A percentile compares a stretch with the other conserved stretches of the same genome.
These are phyloP conservation scores for Gymnocephalus cernua DNA, from an alignment of 2,113 vertebrate genomes.

Conservation along the genomic window DNA sequence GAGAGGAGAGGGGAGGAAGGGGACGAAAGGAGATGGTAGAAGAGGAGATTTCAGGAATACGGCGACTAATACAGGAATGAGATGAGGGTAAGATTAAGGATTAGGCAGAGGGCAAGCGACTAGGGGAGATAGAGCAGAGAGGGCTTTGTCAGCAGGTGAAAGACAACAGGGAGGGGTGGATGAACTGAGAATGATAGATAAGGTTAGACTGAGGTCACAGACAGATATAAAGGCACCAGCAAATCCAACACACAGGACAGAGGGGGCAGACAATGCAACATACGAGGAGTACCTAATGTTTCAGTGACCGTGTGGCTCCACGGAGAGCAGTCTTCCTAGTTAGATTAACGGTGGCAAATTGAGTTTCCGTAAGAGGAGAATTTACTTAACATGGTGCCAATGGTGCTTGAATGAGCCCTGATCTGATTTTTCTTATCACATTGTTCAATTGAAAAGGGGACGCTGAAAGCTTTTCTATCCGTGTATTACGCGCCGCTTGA, in stretches of 20 bases:
- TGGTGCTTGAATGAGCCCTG: slow-evolving; percentile 74
- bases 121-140: slow-evolving; percentile 42
- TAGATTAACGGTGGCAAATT: slow-evolving; percentile 79
- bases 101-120: slow-evolving; percentile 52
- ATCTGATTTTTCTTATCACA: slow-evolving; percentile 81
- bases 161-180: slow-evolving; percentile 64
- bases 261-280: slow-evolving; percentile 48
- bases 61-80: slow-evolving; percentile 44
- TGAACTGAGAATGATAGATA: slow-evolving; percentile 53
- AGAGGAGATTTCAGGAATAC: slow-evolving; percentile 61
- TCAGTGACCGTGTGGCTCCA: slow-evolving; percentile 59
- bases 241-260: slow-evolving; percentile 43
- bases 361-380: slow-evolving; percentile 80
- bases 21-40: slow-evolving; percentile 39
- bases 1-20: background rate
- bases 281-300: slow-evolving; percentile 45
- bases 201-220: slow-evolving; percentile 56
- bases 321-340: slow-evolving; percentile 63
- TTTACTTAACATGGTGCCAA: slow-evolving; percentile 81
- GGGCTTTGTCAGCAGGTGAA: slow-evolving; percentile 74
- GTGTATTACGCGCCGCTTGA: slow-evolving; percentile 71
- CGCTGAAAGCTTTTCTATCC: slow-evolving; percentile 82
- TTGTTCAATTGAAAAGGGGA: slow-evolving; percentile 77
- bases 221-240: slow-evolving; percentile 28
- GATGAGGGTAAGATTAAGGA: slow-evolving; percentile 65